Base-by-base conservation (phyloP, 2,888 invertebrate genomes). In the Phasia obesa region DNA sequence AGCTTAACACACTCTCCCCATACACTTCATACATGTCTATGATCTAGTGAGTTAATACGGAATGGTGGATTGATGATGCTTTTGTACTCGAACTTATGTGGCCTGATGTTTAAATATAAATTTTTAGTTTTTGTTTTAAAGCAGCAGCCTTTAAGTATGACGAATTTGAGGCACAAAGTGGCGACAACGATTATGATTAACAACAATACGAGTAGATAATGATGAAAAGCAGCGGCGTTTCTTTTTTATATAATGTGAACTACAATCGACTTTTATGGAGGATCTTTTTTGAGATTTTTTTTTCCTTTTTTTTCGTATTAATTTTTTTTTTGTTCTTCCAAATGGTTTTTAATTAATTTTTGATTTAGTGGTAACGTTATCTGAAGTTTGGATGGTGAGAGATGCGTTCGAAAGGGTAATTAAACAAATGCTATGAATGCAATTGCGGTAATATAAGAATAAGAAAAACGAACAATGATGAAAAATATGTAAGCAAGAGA, bases 131-230 rank as follows among this genome's bases (percentile, higher is more conserved):
- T 73, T 35, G 21, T 79, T 78, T 78, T 38, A 47, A 64, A 35
- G 47, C 78, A 78, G 64, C 17, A 77, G 78, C 59, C 65, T 53
- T 71, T 77, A 73, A 73, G 73, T 77, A 73, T 82, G 81, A 77
- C 81, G 81, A 82, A 82, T 82, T 77, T 82, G 67, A 49, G 57
- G 53, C 76, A 65, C 67, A 77, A 65, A 74, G 74, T 82, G 78
- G 75, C 78, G 78, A 78, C 78, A 74, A 64, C 75, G 35, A 35
- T 35, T 35, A 35, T 35, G 35, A 75, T 75, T 79, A 71, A 65
- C 59, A 75, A 62, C 75, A 71, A 75, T 69, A n/a, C n/a, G n/a
- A n/a, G n/a, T n/a, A 69, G 71, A 79, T 83, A 76, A 83, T 83
- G 75, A 79, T 71, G 65, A 65, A 67, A 60, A 53, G 79, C 64